A percentile compares a stretch with the other conserved stretches of the same genome.
phyloP scores from a whole-genome alignment of 2,888 invertebrate species.

The Kryphioiulus occultus region DNA sequence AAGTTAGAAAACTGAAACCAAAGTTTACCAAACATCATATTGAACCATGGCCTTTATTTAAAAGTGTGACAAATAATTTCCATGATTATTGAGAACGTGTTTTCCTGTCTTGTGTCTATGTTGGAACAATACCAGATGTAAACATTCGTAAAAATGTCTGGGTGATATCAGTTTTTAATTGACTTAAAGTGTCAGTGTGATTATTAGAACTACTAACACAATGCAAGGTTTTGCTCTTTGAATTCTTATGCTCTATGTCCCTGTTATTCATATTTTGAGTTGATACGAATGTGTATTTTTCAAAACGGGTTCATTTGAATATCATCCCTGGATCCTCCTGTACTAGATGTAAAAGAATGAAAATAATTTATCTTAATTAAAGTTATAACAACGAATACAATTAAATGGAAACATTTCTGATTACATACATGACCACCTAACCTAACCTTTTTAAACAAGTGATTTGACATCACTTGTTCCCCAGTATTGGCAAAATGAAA shows the following conservation, averaged over 20 bases:
- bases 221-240: constrained; percentile 6
- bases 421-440: too few relatives aligned
- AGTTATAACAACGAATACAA: background rate
- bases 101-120: background rate
- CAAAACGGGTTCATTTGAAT: constrained; percentile 43
- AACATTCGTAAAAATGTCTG: background rate
- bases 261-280: background rate
- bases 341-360: constrained; percentile 37
- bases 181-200: background rate
- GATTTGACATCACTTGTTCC: too few relatives aligned
- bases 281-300: constrained; percentile 41
- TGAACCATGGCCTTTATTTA: too few relatives aligned
- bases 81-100: background rate
- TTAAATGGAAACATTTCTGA: background rate
- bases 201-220: background rate
- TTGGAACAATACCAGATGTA: background rate
- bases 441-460: too few relatives aligned
- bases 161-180: background rate
- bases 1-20: background rate
- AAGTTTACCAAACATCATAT: too few relatives aligned
- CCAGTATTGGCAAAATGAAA: background rate
- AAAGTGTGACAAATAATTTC: background rate
- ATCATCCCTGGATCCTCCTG: background rate
- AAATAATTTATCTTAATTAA: constrained; percentile 44
- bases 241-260: background rate